Evolutionary conservation across 1,140 invertebrate genomes (phyloP).

Genomic region (Atta texana): DNA sequence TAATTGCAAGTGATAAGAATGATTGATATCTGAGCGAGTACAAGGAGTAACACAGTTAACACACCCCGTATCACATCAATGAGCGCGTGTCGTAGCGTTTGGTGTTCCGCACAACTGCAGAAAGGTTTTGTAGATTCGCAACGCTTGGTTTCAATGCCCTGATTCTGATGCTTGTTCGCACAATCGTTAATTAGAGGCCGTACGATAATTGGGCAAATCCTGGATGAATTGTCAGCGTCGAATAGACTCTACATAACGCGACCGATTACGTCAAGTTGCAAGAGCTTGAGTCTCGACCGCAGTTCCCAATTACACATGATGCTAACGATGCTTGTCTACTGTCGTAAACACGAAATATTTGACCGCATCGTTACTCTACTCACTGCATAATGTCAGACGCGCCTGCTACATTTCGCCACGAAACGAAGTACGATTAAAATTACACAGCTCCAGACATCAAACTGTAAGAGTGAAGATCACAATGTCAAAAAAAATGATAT

Average conservation of each 20-base stretch:
- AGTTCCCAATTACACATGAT: constrained; percentile 52
- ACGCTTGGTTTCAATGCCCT: not conserved
- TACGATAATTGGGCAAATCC: constrained; percentile 59
- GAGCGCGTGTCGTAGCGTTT: not conserved
- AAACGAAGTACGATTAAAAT: not conserved
- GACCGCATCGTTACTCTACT: constrained; percentile 41
- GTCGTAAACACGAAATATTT: constrained; percentile 62
- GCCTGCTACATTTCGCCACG: not conserved
- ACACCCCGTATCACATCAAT: not conserved
- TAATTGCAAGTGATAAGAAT: constrained; percentile 36
- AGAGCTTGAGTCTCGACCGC: constrained; percentile 52
- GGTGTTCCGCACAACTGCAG: not conserved
- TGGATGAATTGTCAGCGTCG: constrained; percentile 33
- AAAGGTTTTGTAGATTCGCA: constrained; percentile 1
- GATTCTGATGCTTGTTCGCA: constrained; percentile 10
- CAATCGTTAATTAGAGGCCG: constrained; percentile 43
- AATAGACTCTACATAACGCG: constrained; percentile 34
- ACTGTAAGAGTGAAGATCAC: not conserved
- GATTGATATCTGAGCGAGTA: constrained; percentile 42
- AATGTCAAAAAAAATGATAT: too few species aligned
- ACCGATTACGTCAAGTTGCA: constrained; percentile 51
- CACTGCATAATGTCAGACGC: constrained; percentile 15
- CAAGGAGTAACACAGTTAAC: not conserved
- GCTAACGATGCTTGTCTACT: constrained; percentile 56
- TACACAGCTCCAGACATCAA: not conserved